A percentile compares a stretch with the other conserved stretches of the same genome.
Conservation (phyloP, 2,888 invertebrate genomes). For the Callosobruchus maculatus region DNA sequence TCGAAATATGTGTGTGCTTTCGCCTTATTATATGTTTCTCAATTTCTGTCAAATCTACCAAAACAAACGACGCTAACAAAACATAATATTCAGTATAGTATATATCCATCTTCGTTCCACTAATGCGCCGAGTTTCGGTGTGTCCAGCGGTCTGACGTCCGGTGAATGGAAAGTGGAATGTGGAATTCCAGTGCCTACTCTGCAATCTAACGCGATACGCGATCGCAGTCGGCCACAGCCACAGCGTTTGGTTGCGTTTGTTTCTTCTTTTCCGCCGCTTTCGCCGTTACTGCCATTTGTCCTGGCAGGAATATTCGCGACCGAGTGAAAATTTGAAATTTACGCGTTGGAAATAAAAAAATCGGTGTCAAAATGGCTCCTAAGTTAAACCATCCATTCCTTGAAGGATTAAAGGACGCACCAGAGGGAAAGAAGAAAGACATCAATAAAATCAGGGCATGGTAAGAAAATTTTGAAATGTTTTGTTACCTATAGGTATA, state of each 20-base stretch:
- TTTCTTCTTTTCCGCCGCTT: neutral
- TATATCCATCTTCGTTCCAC: neutral
- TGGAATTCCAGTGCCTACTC: neutral
- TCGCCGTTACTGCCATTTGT: neutral
- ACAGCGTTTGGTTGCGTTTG: neutral
- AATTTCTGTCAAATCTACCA: neutral
- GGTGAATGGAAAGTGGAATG: neutral
- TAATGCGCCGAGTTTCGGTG: neutral
- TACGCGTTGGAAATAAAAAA: neutral
- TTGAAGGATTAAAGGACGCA: conserved; percentile 53
- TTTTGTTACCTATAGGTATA: too few relatives aligned
- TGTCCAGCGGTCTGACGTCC: neutral
- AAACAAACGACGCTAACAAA: neutral
- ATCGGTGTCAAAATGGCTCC: conserved; percentile 14
- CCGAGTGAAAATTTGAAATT: neutral
- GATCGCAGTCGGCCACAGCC: neutral
- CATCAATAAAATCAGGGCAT: conserved; percentile 56
- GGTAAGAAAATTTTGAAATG: conserved; percentile 46
- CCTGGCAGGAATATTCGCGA: neutral
- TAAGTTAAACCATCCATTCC: conserved; percentile 53
- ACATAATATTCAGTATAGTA: neutral
- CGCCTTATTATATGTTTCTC: neutral
- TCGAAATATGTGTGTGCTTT: neutral
- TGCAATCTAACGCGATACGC: neutral
- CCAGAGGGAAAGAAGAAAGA: conserved; percentile 58